Conservation (phyloP, 2,888 invertebrate species). For the Melanargia galathea region DNA sequence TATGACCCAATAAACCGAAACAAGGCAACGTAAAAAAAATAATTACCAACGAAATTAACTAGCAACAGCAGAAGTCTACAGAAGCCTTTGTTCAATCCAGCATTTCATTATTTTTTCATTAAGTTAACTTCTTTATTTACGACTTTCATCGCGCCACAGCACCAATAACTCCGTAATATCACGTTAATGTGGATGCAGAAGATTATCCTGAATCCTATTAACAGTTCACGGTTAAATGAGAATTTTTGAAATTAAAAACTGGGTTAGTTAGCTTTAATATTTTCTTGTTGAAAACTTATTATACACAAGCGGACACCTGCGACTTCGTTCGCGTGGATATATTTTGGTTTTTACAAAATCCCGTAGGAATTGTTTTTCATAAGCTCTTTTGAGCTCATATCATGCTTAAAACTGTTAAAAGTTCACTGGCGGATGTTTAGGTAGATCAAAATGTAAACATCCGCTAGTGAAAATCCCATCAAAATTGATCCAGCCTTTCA, state of each 20-base stretch:
- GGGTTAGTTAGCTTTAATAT: not conserved
- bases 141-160: not conserved
- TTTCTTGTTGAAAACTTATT: too few species aligned
- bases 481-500: too few species aligned
- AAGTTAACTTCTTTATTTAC: slow-evolving; percentile 14
- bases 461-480: too few species aligned
- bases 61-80: not conserved
- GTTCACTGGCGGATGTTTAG: too few species aligned
- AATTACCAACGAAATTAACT: not conserved
- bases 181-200: not conserved
- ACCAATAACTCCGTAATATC: not conserved
- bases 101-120: slow-evolving; percentile 12
- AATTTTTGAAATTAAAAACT: not conserved
- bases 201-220: slow-evolving; percentile 9
- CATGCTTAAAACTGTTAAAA: too few species aligned
- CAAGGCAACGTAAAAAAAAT: not conserved
- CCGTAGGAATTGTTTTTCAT: too few species aligned
- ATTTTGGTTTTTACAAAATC: too few species aligned
- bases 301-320: too few species aligned
- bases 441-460: too few species aligned
- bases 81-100: not conserved
- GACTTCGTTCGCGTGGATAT: too few species aligned
- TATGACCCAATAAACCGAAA: not conserved
- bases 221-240: not conserved
- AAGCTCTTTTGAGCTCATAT: too few species aligned